A percentile compares a stretch with the other conserved stretches of the same genome.
Conservation (phyloP, 2,797 vertebrate genomes). For the Chromis chromis region DNA sequence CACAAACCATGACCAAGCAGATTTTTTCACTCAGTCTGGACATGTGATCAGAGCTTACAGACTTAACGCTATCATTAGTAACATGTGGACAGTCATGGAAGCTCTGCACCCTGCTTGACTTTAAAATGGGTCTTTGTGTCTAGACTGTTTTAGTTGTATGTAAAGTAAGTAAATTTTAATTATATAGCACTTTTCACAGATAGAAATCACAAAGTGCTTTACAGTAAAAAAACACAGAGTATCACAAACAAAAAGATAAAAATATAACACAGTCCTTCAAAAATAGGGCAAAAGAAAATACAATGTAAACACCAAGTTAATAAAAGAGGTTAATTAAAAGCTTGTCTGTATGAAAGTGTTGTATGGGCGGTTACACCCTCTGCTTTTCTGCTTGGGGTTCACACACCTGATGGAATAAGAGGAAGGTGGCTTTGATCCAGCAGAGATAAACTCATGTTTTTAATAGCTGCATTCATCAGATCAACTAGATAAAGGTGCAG, state of each 20-base stretch:
- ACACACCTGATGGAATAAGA: neutral
- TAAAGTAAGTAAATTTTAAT: no score
- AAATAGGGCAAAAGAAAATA: no score
- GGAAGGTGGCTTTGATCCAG: neutral
- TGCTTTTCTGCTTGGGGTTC: neutral
- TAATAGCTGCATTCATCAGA: neutral
- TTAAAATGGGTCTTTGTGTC: neutral
- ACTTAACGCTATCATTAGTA: conserved; percentile 38
- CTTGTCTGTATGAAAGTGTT: neutral
- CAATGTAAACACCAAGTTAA: no score
- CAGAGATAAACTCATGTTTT: neutral
- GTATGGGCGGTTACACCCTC: no score
- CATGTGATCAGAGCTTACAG: conserved; percentile 42
- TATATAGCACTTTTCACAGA: no score
- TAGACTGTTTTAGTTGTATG: neutral
- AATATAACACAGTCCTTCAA: no score
- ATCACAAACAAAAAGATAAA: neutral
- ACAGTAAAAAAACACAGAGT: no score
- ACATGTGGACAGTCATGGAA: neutral
- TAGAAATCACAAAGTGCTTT: no score
- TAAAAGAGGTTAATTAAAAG: no score
- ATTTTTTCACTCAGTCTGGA: neutral
- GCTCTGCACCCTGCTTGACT: neutral
- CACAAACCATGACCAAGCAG: conserved; percentile 13
- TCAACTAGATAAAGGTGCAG: no score